Percentiles rank a stretch among this genome's conserved stretches.
Evolutionary conservation across 2,113 vertebrate species (phyloP).

Genomic region (Clinocottus analis): DNA sequence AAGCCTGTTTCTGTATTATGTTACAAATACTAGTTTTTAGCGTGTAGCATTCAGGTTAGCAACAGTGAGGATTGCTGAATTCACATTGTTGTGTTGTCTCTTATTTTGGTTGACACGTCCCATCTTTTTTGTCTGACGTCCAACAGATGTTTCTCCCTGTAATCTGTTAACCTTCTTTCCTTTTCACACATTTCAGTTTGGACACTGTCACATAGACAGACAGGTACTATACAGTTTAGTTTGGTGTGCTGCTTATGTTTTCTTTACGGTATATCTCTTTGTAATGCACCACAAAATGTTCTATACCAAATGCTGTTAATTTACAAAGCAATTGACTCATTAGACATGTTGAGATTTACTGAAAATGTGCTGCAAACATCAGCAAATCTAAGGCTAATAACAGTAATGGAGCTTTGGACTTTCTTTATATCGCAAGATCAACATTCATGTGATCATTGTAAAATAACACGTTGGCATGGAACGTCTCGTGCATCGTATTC

Average conservation of each 20-base stretch:
- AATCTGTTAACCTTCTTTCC: constrained; percentile 82
- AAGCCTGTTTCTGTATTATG: background rate
- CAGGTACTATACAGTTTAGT: constrained; percentile 76
- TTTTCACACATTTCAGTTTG: constrained; percentile 81
- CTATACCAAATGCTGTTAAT: constrained; percentile 85
- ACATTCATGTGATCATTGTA: constrained; percentile 67
- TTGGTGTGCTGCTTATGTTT: constrained; percentile 70
- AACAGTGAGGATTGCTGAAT: background rate
- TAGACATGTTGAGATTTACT: constrained; percentile 15
- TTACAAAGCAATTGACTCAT: constrained; percentile 64
- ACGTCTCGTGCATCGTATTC: constrained; percentile 62
- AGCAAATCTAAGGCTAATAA: constrained; percentile 19
- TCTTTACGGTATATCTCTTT: constrained; percentile 46
- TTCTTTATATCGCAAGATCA: constrained; percentile 26
- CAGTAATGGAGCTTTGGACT: constrained; percentile 24
- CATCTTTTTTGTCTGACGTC: constrained; percentile 54
- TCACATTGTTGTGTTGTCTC: constrained; percentile 16
- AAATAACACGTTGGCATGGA: constrained; percentile 86
- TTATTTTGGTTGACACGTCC: constrained; percentile 26
- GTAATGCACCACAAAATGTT: constrained; percentile 72
- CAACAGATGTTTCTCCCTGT: constrained; percentile 67
- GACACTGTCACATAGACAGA: constrained; percentile 85
- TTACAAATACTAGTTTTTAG: background rate
- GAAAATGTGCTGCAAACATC: constrained; percentile 19
- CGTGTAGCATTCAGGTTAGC: background rate